phyloP scores from a whole-genome alignment of 2,113 vertebrate species.

The Salvelinus alpinus region DNA sequence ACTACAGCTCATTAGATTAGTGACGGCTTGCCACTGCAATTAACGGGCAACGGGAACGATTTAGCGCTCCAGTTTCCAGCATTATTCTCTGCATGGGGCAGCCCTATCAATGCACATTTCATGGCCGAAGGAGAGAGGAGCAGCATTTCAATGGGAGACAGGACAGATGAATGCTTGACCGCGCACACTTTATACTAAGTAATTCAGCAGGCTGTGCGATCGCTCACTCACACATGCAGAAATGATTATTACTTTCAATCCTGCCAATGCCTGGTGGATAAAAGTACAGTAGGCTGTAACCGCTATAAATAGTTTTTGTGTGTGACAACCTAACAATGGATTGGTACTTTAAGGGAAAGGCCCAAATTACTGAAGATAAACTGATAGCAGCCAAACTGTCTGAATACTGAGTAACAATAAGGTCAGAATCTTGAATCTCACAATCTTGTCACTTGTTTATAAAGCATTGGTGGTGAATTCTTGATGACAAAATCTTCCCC shows the following conservation, averaged over 20 bases:
- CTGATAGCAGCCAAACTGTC: too few species aligned
- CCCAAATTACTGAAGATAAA: not conserved
- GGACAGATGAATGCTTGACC: slow-evolving; percentile 14
- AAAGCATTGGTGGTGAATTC: slow-evolving; percentile 46
- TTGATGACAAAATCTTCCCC: slow-evolving; percentile 45
- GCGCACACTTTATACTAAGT: not conserved
- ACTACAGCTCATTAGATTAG: slow-evolving; percentile 78
- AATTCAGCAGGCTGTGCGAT: not conserved
- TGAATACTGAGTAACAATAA: slow-evolving; percentile 45
- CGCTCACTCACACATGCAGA: slow-evolving; percentile 4
- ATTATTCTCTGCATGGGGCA: slow-evolving; percentile 61
- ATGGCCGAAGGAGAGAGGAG: slow-evolving; percentile 38
- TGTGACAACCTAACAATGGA: not conserved
- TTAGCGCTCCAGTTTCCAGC: slow-evolving; percentile 70
- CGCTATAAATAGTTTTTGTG: not conserved
- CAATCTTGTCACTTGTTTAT: slow-evolving; percentile 53
- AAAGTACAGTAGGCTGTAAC: not conserved
- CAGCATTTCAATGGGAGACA: slow-evolving; percentile 23
- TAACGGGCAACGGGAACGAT: slow-evolving; percentile 61
- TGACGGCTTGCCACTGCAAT: slow-evolving; percentile 78
- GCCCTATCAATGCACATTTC: slow-evolving; percentile 51
- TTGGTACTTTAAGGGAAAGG: slow-evolving; percentile 9
- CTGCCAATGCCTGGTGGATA: not conserved
- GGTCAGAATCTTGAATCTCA: slow-evolving; percentile 31
- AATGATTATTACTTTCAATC: not conserved